Evolutionary conservation across 1,140 invertebrate species (phyloP).

Genomic region (Penaeus japonicus): DNA sequence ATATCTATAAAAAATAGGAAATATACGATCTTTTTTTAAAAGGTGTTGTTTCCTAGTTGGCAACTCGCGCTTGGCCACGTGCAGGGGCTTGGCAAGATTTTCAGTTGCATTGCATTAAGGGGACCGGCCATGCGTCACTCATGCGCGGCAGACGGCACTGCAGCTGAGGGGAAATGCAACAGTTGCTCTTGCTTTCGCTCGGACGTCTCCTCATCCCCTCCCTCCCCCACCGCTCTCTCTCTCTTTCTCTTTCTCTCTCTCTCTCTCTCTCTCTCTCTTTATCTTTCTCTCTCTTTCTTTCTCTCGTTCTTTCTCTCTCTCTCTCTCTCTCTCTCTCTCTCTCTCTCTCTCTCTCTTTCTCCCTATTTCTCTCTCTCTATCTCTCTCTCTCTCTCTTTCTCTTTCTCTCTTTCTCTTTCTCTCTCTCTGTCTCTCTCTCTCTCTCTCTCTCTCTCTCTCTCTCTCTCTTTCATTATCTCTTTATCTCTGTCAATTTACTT

Average conservation of each 20-base stretch:
- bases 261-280: too few species aligned
- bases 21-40: too few species aligned
- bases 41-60: neutral
- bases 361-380: neutral
- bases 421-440: too few species aligned
- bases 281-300: too few species aligned
- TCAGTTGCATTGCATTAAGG: constrained; percentile 48
- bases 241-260: too few species aligned
- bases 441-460: too few species aligned
- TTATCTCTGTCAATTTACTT: neutral
- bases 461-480: too few species aligned
- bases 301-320: too few species aligned
- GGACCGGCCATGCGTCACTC: constrained; percentile 43
- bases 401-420: neutral
- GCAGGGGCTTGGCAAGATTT: constrained; percentile 50
- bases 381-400: neutral
- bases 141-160: constrained; percentile 23
- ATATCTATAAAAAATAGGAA: too few species aligned
- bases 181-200: neutral
- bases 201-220: neutral
- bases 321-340: neutral
- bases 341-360: neutral
- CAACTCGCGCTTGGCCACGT: constrained; percentile 28
- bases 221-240: neutral
- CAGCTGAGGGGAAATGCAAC: constrained; percentile 8